These are phyloP conservation scores for Oenanthe oenanthe DNA, from an alignment of 2,113 vertebrate species.

Conservation along the genomic window DNA sequence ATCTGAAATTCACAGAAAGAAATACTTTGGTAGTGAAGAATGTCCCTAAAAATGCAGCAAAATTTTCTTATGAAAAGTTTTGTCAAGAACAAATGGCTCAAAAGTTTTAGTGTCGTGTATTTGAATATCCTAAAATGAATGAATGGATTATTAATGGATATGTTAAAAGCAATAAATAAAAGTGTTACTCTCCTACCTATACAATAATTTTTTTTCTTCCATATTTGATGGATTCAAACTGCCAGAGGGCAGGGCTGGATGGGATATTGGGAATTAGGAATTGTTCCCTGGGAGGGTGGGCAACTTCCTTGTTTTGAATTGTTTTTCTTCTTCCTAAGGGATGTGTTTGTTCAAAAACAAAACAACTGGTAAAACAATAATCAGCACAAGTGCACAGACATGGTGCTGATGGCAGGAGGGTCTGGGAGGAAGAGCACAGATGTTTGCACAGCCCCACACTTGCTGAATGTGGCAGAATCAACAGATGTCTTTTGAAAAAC, in stretches of 20 bases:
- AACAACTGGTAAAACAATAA: neutral
- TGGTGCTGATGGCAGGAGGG: neutral
- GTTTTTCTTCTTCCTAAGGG: neutral
- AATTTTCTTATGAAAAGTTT: neutral
- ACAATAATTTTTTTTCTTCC: neutral
- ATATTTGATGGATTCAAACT: neutral
- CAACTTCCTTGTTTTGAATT: neutral
- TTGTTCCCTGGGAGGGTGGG: neutral
- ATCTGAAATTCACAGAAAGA: neutral
- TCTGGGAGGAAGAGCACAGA: neutral
- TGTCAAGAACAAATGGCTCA: neutral
- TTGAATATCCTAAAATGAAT: neutral
- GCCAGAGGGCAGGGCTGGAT: rapidly evolving
- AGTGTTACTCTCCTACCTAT: neutral
- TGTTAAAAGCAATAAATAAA: neutral
- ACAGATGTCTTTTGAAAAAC: neutral
- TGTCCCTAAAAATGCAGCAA: neutral
- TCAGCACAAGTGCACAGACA: neutral
- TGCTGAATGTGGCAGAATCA: neutral
- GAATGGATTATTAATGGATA: neutral
- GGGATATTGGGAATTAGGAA: neutral
- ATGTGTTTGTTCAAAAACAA: neutral
- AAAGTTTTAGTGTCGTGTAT: neutral
- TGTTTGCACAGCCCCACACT: neutral
- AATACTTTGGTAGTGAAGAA: neutral